Evolutionary conservation across 2,888 invertebrate genomes (phyloP).

Genomic region (Diadegma fenestrale): DNA sequence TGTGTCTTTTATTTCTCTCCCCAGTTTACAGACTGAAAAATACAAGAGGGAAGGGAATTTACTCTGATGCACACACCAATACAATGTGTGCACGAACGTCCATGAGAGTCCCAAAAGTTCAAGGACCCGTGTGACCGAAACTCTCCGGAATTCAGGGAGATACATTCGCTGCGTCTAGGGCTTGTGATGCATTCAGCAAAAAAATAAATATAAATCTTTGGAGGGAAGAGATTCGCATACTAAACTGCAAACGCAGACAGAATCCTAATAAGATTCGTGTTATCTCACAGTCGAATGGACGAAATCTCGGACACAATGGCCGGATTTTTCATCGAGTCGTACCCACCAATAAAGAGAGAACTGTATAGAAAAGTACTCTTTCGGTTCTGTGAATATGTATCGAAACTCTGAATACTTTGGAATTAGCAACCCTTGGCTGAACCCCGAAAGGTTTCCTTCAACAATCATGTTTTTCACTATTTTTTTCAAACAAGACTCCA

Average conservation of each 20-base stretch:
- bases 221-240: conserved; percentile 34
- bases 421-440: conserved; percentile 57
- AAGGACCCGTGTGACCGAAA: conserved; percentile 53
- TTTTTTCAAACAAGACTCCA: conserved; percentile 26
- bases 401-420: background rate
- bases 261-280: conserved; percentile 54
- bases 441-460: conserved; percentile 32
- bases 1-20: conserved; percentile 34
- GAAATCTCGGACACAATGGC: conserved; percentile 36
- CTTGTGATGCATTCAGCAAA: conserved; percentile 30
- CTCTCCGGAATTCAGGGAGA: conserved; percentile 36
- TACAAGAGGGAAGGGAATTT: conserved; percentile 36
- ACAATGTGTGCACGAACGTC: background rate
- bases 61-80: background rate
- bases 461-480: conserved; percentile 42
- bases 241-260: conserved; percentile 30
- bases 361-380: background rate
- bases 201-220: background rate
- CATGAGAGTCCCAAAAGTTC: conserved; percentile 38
- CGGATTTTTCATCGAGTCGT: conserved; percentile 4
- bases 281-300: conserved; percentile 39
- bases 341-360: conserved; percentile 1
- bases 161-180: conserved; percentile 10
- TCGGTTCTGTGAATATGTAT: background rate
- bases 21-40: conserved; percentile 51